A percentile compares a stretch with the other conserved stretches of the same genome.
These are phyloP conservation scores for Mormyrus iriodes DNA, from an alignment of 2,113 vertebrate species.

Conservation along the genomic window DNA sequence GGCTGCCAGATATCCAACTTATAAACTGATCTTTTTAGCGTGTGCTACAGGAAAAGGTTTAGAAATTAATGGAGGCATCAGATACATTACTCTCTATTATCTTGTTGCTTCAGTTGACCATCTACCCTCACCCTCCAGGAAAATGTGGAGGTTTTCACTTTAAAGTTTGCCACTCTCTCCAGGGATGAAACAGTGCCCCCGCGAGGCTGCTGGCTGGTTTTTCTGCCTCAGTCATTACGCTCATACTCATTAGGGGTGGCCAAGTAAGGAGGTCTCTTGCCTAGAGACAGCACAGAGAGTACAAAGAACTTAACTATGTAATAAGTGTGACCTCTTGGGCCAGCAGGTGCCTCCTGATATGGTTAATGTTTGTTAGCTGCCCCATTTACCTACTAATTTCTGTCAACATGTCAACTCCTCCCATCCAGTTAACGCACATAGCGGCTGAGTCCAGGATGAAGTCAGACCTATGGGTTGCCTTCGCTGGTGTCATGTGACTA, in stretches of 20 bases:
- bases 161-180: not conserved
- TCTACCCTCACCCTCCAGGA: not conserved
- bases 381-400: constrained; percentile 37
- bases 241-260: constrained; percentile 11
- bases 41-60: not conserved
- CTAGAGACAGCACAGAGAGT: not conserved
- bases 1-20: not conserved
- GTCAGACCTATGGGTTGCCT: not conserved
- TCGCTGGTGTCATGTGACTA: not conserved
- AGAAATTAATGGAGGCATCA: not conserved
- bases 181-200: not conserved
- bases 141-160: not conserved
- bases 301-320: not conserved
- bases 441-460: not conserved
- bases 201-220: not conserved
- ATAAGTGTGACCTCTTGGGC: constrained; percentile 21
- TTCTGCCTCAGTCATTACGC: not conserved
- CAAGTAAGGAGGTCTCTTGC: not conserved
- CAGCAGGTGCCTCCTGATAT: constrained; percentile 17
- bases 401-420: not conserved
- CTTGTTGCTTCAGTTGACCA: not conserved
- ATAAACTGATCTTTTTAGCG: not conserved
- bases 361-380: constrained; percentile 29
- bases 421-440: not conserved
- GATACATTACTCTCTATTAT: not conserved